Base-by-base conservation (phyloP, 2,888 invertebrate species). In the Drosophila monieri region DNA sequence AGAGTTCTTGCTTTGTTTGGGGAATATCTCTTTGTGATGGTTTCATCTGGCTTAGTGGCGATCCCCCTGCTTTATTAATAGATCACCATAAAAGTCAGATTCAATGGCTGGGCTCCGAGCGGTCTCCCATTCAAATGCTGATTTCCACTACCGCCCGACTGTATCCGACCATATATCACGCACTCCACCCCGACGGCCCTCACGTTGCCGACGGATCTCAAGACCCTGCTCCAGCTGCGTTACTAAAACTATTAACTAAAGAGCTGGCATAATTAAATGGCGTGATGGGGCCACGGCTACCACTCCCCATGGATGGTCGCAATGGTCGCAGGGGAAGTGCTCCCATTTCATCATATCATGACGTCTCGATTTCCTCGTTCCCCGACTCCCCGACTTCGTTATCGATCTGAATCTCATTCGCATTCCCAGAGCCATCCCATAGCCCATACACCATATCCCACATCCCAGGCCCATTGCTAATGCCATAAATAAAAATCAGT, bases 401-500 rank as follows among this genome's bases (percentile, higher is more conserved):
- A 2, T 18, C 18, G 18, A 18, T 18, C 18, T 18, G 1, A 18
- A 53, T 49, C 35, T n/a, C 70, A 32, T 37, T 51, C 57, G 25
- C 66, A 51, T 44, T 65, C 49, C 23, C 67, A 65, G 65, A 47
- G 44, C 37, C 67, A 39, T n/a, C 41, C 37, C 67, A 39, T n/a
- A 18, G 18, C 60, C 60, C 9, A 27, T 9, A 27, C 9, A 6
- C 27, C 27, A 9, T 8, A 5, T 53, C 18, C 59, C 71, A 32
- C 14, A 5, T 44, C 27, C 59, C 71, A 32, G 37, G 60, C 41
- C 60, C 71, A 53, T 35, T 66, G 66, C 47, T 64, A 69, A 67
- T 61, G 66, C 73, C 81, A 83, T 83, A 83, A 87, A 83, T 87
- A 85, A 85, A 85, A 87, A 81, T 87, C 88, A 87, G 77, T 83